These are phyloP conservation scores for Bombus balteatus DNA, from an alignment of 1,140 invertebrate genomes.

Conservation along the genomic window DNA sequence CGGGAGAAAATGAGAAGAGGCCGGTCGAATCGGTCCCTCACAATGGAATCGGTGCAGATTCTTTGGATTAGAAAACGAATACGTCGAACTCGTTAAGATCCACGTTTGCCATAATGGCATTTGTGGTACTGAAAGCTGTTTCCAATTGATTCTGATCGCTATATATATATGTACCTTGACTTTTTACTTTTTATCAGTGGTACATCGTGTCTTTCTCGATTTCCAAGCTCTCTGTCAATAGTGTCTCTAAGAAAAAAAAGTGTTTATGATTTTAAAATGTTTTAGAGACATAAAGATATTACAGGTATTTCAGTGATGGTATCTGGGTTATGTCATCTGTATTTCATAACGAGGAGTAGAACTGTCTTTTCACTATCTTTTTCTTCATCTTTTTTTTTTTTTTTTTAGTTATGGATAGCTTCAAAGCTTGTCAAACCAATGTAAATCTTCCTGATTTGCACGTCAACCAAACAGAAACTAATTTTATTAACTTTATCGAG, in stretches of 20 bases:
- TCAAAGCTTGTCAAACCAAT: too few species aligned
- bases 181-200: neutral
- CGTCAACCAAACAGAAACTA: too few species aligned
- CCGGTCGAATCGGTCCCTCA: constrained; percentile 4
- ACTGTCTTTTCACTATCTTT: too few species aligned
- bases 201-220: neutral
- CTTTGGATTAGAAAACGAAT: constrained; percentile 48
- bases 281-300: too few species aligned
- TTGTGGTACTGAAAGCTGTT: neutral
- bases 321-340: too few species aligned
- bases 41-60: constrained; percentile 3
- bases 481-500: too few species aligned
- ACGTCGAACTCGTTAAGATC: constrained; percentile 20
- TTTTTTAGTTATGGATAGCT: too few species aligned
- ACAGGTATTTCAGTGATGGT: too few species aligned
- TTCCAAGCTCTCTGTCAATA: neutral
- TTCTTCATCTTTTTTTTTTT: too few species aligned
- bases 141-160: neutral
- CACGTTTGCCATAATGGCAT: neutral
- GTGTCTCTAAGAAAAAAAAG: neutral
- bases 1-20: constrained; percentile 36
- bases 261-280: neutral
- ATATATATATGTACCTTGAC: neutral
- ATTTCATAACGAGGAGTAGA: too few species aligned
- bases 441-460: too few species aligned